These are phyloP conservation scores for Nymphicus hollandicus DNA, from an alignment of 2,113 vertebrate species.

Conservation along the genomic window DNA sequence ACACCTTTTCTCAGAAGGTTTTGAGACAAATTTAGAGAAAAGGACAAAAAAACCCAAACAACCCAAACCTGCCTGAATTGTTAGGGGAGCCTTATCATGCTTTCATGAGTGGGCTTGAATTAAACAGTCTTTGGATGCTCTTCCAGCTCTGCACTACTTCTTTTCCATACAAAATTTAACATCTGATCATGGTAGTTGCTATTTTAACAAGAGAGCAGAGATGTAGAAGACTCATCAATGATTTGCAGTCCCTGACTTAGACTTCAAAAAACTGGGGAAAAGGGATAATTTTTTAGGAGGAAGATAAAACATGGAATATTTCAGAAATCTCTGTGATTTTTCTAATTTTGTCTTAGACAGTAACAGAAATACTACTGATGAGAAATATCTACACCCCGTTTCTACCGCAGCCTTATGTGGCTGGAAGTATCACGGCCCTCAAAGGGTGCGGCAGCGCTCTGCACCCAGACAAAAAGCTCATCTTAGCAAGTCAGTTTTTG, in stretches of 20 bases:
- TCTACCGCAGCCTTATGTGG: neutral
- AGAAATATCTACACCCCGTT: neutral
- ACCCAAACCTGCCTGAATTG: neutral
- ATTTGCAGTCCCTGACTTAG: neutral
- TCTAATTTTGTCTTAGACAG: neutral
- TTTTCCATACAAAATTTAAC: neutral
- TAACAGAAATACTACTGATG: neutral
- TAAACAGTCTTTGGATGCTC: conserved; percentile 6
- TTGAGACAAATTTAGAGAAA: neutral
- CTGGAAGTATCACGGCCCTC: neutral
- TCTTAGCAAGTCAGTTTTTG: neutral
- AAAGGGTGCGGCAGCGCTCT: neutral
- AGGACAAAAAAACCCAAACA: neutral
- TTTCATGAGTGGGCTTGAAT: conserved; percentile 31
- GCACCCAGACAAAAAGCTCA: neutral
- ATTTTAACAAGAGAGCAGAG: conserved; percentile 13
- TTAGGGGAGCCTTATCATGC: neutral
- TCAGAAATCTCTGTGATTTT: neutral
- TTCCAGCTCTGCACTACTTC: neutral
- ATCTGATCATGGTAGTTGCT: conserved; percentile 22
- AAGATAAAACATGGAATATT: neutral
- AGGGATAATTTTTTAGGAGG: neutral
- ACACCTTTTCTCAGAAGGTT: neutral
- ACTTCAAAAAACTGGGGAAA: neutral
- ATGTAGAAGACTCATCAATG: neutral